phyloP scores from a whole-genome alignment of 2,888 invertebrate genomes.

The Laothoe populi region DNA sequence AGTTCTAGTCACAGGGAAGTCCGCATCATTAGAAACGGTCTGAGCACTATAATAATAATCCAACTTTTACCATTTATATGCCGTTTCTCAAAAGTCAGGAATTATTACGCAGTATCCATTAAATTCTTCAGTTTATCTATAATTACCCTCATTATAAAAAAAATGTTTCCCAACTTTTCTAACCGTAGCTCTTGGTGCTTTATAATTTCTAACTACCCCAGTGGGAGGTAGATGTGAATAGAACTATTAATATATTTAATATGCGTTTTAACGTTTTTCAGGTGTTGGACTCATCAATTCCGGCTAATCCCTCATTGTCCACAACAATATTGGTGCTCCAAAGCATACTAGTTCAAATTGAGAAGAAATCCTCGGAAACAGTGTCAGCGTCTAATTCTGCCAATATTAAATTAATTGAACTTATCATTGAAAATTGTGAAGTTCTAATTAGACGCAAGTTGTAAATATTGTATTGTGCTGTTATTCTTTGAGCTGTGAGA shows the following conservation, averaged over 20 bases:
- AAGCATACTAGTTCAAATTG: slow-evolving; percentile 58
- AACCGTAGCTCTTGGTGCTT: too few species aligned
- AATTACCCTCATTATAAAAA: too few species aligned
- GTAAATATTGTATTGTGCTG: slow-evolving; percentile 33
- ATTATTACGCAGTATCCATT: too few species aligned
- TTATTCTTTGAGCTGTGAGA: not conserved
- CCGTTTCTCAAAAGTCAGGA: too few species aligned
- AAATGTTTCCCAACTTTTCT: too few species aligned
- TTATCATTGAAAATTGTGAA: slow-evolving; percentile 70
- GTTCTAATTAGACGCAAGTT: slow-evolving; percentile 61
- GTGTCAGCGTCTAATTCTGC: slow-evolving; percentile 45
- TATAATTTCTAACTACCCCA: too few species aligned
- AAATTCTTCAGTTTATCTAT: too few species aligned
- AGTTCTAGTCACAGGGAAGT: too few species aligned
- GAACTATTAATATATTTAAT: not conserved
- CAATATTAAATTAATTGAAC: slow-evolving; percentile 63
- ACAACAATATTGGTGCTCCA: slow-evolving; percentile 67
- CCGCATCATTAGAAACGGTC: too few species aligned
- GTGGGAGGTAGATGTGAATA: too few species aligned
- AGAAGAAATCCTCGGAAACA: slow-evolving; percentile 48
- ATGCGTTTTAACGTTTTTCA: slow-evolving; percentile 41
- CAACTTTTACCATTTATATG: too few species aligned
- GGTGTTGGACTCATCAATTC: slow-evolving; percentile 69
- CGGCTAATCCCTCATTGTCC: slow-evolving; percentile 64
- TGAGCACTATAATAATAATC: too few species aligned